These are phyloP conservation scores for Conger conger DNA, from an alignment of 2,113 vertebrate genomes.

Conservation along the genomic window DNA sequence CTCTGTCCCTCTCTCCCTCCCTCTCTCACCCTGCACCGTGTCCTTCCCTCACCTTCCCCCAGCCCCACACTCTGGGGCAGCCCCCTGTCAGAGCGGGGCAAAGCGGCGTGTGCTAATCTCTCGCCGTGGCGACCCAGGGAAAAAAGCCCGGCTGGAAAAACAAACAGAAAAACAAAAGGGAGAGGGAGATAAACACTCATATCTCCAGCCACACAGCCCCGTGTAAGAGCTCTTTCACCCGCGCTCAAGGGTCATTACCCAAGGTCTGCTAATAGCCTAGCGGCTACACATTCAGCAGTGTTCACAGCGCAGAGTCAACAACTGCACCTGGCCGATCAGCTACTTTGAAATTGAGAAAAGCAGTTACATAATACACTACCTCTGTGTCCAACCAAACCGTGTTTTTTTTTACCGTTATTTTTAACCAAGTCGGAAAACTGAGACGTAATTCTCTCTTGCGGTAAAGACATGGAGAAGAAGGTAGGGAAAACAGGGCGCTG, in stretches of 20 bases:
- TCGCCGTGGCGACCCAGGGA: constrained; percentile 5
- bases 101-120: constrained; percentile 32
- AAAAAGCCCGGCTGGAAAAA: constrained; percentile 27
- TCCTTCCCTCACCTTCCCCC: not conserved
- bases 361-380: not conserved
- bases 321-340: not conserved
- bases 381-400: not conserved
- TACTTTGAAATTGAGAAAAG: not conserved
- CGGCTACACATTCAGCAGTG: not conserved
- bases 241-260: not conserved
- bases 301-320: not conserved
- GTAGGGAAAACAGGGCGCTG: not conserved
- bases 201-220: not conserved
- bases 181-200: not conserved
- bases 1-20: not conserved
- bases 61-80: not conserved
- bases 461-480: not conserved
- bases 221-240: not conserved
- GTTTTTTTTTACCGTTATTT: not conserved
- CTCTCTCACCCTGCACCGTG: not conserved
- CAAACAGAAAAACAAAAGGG: constrained; percentile 18
- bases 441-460: not conserved
- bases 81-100: not conserved
- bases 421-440: not conserved
- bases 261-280: not conserved